Conservation (phyloP, 2,888 invertebrate species). For the Lamellibrachia columna region DNA sequence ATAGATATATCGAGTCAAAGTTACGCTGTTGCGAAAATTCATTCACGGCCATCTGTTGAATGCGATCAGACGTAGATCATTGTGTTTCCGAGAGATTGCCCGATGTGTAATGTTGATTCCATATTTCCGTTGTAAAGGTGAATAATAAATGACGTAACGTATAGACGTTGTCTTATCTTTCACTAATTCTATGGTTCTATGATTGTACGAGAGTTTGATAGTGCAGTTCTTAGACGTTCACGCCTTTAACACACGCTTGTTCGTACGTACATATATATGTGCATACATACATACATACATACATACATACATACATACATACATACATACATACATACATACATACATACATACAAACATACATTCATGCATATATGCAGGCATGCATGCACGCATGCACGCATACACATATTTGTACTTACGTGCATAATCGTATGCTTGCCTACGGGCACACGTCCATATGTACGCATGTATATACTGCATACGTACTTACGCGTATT, state of each 20-base stretch:
- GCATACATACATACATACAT: background rate
- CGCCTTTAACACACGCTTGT: too few relatives aligned
- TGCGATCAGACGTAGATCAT: background rate
- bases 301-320: background rate
- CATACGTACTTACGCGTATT: too few relatives aligned
- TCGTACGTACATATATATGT: background rate
- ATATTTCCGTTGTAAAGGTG: background rate
- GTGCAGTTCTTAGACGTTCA: too few relatives aligned
- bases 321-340: background rate
- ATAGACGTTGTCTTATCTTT: background rate
- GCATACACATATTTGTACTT: too few relatives aligned
- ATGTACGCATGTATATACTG: too few relatives aligned
- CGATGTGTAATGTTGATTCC: background rate
- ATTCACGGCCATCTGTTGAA: background rate
- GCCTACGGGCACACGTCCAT: too few relatives aligned
- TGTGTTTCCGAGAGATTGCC: background rate
- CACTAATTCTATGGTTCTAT: too few relatives aligned
- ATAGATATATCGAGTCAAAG: background rate
- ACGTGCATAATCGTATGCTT: too few relatives aligned
- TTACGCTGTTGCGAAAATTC: background rate
- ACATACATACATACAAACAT: constrained; percentile 3
- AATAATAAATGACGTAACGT: background rate
- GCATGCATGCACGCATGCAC: too few relatives aligned
- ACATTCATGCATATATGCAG: too few relatives aligned
- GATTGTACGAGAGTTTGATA: too few relatives aligned